A percentile compares a stretch with the other conserved stretches of the same genome.
phyloP scores from a whole-genome alignment of 2,888 invertebrate species.

The Liposcelis brunnea region DNA sequence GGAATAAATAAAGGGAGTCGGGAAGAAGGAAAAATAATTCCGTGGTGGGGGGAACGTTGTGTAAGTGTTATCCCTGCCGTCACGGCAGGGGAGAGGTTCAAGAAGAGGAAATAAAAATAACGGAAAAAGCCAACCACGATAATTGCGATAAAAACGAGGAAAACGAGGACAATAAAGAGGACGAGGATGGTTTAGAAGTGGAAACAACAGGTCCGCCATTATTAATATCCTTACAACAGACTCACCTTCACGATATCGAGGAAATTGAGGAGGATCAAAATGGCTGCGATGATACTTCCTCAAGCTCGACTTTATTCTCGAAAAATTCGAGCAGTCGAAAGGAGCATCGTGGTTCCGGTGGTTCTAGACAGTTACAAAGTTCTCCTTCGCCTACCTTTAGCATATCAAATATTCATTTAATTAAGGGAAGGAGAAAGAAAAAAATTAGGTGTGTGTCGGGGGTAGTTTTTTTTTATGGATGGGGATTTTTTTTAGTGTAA shows the following conservation, averaged over 20 bases:
- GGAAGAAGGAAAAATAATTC: too few relatives aligned
- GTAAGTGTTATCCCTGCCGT: conserved; percentile 4
- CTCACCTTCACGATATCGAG: conserved; percentile 5
- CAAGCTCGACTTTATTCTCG: conserved; percentile 4
- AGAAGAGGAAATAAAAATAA: neutral
- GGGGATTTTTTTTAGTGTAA: too few relatives aligned
- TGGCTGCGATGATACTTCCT: conserved; percentile 2
- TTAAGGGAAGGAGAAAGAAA: conserved; percentile 7
- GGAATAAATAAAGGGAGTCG: too few relatives aligned
- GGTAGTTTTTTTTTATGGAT: neutral
- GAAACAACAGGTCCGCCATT: too few relatives aligned
- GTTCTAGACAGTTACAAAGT: conserved; percentile 6
- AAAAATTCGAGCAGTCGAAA: conserved; percentile 7
- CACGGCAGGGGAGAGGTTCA: conserved; percentile 2
- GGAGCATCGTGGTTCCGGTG: conserved; percentile 6
- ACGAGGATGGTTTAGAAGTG: too few relatives aligned
- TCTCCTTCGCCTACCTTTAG: conserved; percentile 8
- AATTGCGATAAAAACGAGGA: too few relatives aligned
- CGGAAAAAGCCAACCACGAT: too few relatives aligned
- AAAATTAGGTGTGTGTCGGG: neutral
- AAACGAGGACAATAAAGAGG: too few relatives aligned
- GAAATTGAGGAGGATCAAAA: conserved; percentile 3
- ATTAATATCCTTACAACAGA: too few relatives aligned
- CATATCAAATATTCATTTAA: conserved; percentile 8
- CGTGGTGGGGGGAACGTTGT: neutral